Conservation (phyloP, 1,140 invertebrate species). For the Diploscapter pachys region DNA sequence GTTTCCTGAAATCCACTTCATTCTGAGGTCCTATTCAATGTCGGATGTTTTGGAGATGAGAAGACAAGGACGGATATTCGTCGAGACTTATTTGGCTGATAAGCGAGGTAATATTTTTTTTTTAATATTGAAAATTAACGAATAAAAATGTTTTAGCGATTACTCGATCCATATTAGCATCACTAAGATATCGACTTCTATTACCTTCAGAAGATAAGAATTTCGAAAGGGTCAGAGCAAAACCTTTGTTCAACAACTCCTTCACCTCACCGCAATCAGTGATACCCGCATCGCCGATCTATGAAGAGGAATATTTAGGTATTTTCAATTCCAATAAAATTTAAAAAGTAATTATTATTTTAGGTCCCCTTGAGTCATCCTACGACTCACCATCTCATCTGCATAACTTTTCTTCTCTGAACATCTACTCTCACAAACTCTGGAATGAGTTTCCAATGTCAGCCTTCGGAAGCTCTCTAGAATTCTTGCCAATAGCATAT, state of each 20-base stretch:
- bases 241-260: constrained; percentile 17
- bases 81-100: constrained; percentile 60
- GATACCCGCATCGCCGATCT: constrained; percentile 14
- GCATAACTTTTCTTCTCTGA: constrained; percentile 79
- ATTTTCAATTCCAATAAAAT: constrained; percentile 64
- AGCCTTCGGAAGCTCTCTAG: constrained; percentile 80
- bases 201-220: too few species aligned
- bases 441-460: constrained; percentile 64
- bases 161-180: too few species aligned
- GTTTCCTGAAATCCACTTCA: constrained; percentile 87
- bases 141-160: background rate
- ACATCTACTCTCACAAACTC: constrained; percentile 75
- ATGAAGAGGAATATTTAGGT: constrained; percentile 55
- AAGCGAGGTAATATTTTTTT: background rate
- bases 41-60: constrained; percentile 79
- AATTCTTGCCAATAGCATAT: constrained; percentile 77
- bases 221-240: background rate
- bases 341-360: constrained; percentile 80
- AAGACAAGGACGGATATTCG: constrained; percentile 77
- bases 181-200: too few species aligned
- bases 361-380: constrained; percentile 86
- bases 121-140: constrained; percentile 2
- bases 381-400: constrained; percentile 80
- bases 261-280: constrained; percentile 12
- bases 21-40: constrained; percentile 80